A percentile compares a stretch with the other conserved stretches of the same genome.
Evolutionary conservation across 2,113 vertebrate species (phyloP).

Genomic region (Lanius collurio): DNA sequence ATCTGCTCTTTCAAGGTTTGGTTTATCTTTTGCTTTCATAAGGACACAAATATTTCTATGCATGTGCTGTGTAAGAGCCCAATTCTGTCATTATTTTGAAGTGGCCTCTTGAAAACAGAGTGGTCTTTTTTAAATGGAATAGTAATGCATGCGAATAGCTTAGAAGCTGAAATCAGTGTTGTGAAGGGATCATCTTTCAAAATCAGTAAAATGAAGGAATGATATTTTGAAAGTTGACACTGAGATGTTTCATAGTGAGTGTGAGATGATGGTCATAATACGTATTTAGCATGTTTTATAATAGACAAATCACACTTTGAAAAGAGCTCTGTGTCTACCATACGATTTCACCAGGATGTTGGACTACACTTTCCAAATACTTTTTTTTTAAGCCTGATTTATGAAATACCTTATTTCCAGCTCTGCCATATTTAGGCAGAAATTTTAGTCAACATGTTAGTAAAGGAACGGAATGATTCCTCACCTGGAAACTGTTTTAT

Average conservation of each 20-base stretch:
- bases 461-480: not conserved
- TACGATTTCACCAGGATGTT: not conserved
- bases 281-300: not conserved
- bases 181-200: not conserved
- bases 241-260: not conserved
- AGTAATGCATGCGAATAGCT: not conserved
- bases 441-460: not conserved
- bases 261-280: not conserved
- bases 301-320: not conserved
- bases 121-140: not conserved
- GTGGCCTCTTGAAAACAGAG: not conserved
- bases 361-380: not conserved
- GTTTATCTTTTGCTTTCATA: not conserved
- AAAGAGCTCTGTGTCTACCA: not conserved
- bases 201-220: not conserved
- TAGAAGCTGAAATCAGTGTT: not conserved
- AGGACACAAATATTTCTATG: not conserved
- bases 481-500: not conserved
- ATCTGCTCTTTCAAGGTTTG: not conserved
- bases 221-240: not conserved
- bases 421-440: not conserved
- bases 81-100: not conserved
- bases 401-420: not conserved
- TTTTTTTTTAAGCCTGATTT: not conserved
- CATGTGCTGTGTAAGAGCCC: not conserved